Conservation (phyloP, 2,797 vertebrate species). For the Acanthopagrus latus region DNA sequence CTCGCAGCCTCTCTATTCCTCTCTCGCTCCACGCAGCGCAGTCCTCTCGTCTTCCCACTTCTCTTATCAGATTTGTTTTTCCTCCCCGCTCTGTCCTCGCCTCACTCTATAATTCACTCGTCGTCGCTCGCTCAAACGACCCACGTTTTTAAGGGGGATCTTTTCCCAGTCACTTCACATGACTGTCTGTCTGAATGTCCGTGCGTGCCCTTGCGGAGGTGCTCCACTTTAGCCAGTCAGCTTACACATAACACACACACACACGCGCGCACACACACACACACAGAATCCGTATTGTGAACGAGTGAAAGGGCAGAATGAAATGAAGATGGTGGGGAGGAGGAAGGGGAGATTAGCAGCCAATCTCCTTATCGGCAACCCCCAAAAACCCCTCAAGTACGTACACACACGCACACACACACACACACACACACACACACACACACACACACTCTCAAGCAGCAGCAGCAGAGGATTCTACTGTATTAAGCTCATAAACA, state of each 20-base stretch:
- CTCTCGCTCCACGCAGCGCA: neutral
- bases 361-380: conserved; percentile 58
- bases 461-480: neutral
- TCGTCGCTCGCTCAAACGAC: neutral
- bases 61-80: conserved; percentile 13
- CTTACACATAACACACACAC: neutral
- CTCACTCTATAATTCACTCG: neutral
- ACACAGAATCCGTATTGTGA: conserved; percentile 16
- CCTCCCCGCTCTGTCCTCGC: conserved; percentile 2
- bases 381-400: conserved; percentile 1
- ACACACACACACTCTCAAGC: neutral
- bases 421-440: conserved; percentile 4
- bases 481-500: conserved; percentile 47
- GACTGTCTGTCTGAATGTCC: conserved; percentile 36
- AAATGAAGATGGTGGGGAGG: conserved; percentile 33
- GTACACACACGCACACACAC: neutral
- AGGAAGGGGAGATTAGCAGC: conserved; percentile 52
- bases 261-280: neutral
- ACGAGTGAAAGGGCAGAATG: conserved; percentile 52
- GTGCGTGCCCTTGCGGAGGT: neutral
- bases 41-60: neutral
- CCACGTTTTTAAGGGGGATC: neutral
- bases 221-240: conserved; percentile 35
- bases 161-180: conserved; percentile 17
- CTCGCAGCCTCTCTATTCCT: neutral